Conservation (phyloP, 2,797 vertebrate species). For the Helarctos malayanus region DNA sequence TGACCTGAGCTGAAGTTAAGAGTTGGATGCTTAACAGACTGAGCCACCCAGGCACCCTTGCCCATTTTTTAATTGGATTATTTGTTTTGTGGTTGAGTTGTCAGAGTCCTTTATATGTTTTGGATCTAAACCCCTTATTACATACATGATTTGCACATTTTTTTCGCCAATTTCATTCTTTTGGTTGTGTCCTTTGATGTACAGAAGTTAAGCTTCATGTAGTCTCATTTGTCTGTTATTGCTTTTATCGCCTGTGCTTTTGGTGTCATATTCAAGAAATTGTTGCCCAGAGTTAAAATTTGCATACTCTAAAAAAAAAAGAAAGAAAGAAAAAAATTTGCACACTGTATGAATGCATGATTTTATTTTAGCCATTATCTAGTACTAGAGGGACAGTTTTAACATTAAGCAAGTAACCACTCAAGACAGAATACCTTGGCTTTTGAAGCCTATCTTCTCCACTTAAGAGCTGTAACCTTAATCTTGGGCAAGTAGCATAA, state of each 20-base stretch:
- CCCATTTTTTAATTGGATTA: conserved; percentile 36
- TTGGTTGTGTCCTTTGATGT: background rate
- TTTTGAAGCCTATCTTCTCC: background rate
- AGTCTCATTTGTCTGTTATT: background rate
- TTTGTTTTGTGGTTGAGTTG: background rate
- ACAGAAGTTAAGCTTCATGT: background rate
- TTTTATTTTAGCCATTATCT: conserved; percentile 41
- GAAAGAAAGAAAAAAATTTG: background rate
- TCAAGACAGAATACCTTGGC: background rate
- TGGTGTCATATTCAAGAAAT: background rate
- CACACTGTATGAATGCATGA: background rate
- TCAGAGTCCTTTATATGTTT: background rate
- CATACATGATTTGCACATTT: background rate
- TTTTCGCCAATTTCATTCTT: background rate
- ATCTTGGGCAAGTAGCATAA: background rate
- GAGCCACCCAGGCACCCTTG: background rate
- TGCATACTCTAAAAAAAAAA: background rate
- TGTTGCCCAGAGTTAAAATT: background rate
- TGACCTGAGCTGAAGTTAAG: too few relatives aligned
- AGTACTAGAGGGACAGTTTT: conserved; percentile 2
- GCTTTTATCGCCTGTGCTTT: conserved; percentile 40
- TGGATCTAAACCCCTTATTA: background rate
- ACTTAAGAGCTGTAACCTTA: background rate
- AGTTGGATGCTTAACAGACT: background rate
- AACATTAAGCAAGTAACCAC: background rate